Conservation (phyloP, 2,113 vertebrate species). For the Aix galericulata region DNA sequence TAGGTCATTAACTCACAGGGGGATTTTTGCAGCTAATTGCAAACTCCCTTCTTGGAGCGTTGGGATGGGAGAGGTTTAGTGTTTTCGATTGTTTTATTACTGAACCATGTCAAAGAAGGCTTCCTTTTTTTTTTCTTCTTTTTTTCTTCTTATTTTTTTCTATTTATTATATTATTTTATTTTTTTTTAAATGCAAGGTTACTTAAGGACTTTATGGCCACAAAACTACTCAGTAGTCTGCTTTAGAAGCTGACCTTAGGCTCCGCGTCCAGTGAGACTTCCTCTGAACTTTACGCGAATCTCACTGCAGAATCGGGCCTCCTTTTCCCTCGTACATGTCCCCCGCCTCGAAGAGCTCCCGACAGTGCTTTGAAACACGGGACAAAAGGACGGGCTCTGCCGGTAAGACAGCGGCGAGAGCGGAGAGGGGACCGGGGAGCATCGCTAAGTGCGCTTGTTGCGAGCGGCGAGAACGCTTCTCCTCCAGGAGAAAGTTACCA, state of each 20-base stretch:
- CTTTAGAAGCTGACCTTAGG: not conserved
- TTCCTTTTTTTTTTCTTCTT: not conserved
- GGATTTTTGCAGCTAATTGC: conserved; percentile 24
- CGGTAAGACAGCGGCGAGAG: rapidly evolving
- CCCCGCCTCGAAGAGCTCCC: not conserved
- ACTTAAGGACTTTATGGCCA: conserved; percentile 22
- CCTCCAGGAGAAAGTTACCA: not conserved
- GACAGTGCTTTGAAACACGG: not conserved
- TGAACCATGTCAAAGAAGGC: not conserved
- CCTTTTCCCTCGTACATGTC: not conserved
- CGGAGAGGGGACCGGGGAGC: not conserved
- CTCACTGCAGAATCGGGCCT: not conserved
- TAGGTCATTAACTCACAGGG: not conserved
- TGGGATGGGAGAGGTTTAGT: not conserved
- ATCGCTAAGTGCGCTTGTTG: not conserved
- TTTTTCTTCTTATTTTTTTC: rapidly evolving
- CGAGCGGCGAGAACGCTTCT: not conserved
- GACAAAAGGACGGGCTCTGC: not conserved
- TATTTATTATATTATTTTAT: not conserved
- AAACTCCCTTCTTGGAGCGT: not conserved
- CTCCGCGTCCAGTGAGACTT: not conserved
- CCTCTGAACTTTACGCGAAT: not conserved
- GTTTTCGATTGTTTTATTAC: conserved; percentile 31
- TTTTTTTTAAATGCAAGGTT: not conserved
- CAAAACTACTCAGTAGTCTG: not conserved